Percentiles rank a stretch among this genome's conserved stretches.
phyloP scores from a whole-genome alignment of 2,797 vertebrate species.

The Aplochiton taeniatus region DNA sequence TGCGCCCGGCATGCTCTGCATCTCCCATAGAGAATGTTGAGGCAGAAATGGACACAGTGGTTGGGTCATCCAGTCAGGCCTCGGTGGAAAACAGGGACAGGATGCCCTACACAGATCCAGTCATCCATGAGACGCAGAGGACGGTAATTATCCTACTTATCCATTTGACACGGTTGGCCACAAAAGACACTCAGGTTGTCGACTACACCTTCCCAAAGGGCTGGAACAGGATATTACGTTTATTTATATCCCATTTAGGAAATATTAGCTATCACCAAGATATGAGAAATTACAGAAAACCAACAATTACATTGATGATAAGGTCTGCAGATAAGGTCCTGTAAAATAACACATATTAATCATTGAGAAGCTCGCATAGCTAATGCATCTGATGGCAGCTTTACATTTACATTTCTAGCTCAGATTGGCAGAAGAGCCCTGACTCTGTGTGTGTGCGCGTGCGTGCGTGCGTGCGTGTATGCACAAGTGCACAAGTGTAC shows the following conservation, averaged over 20 bases:
- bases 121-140: constrained; percentile 48
- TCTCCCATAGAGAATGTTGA: constrained; percentile 34
- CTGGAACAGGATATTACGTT: neutral
- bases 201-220: constrained; percentile 51
- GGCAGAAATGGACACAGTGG: constrained; percentile 41
- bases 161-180: constrained; percentile 40
- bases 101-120: constrained; percentile 47
- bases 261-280: neutral
- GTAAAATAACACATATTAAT: no score
- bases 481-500: no score
- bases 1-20: neutral
- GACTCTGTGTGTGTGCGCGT: no score
- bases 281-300: no score
- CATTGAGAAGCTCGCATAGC: no score
- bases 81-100: neutral
- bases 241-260: no score
- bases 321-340: no score
- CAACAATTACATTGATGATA: no score
- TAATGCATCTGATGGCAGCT: no score
- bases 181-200: constrained; percentile 38
- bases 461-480: no score
- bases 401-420: no score
- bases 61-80: neutral
- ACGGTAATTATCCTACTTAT: constrained; percentile 45
- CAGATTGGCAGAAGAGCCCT: no score